Base-by-base conservation (phyloP, 2,113 vertebrate species). In the Octodon degus region DNA sequence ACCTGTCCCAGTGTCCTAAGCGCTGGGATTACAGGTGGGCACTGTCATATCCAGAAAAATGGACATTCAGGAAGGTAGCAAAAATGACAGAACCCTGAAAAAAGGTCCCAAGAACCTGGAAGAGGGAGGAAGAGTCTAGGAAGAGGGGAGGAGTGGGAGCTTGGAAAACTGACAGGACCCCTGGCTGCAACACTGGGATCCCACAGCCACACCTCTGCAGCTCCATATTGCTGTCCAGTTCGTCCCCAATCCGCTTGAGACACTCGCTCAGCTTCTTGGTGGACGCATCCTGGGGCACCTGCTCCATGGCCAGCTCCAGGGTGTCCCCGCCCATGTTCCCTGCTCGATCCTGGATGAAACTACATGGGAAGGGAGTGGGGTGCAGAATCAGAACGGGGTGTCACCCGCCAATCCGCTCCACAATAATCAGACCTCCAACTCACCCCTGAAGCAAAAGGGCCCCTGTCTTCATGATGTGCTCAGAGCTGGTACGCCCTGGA, bases 231-330 rank as follows among this genome's bases (percentile, higher is more conserved):
- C 98, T 98, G 92, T 99, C 99, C 87, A 99, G 97, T 25, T 99
- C 99, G 1, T 99, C 99, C 63, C 99, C 99, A 9, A 99, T 99
- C 95, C 99, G 98, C 94, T 99, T 99, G 74, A 99, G 98, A 94
- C 99, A 99, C 67, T 98, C 98, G 27, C 98, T 99, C 7, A 99
- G 98, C 68, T 97, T 98, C 97, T 99, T 99, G 47, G 99, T 99
- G 63, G 96, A 98, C 0, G 99, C 98, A 70, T 99, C 98, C 58
- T 92, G 96, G 74, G 98, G 97, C 22, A 98, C 97, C 95, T 99
- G 98, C 62, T 96, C 98, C 97, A 89, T 94, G n/a, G 88, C 81
- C 89, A 97, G 89, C 72, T 93, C 95, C 0, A 97, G 89, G 0
- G 96, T 70, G 25, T 97, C 97, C 37, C 94, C 96, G 4, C 91